Percentiles rank a stretch among this genome's conserved stretches.
phyloP scores from a whole-genome alignment of 1,140 invertebrate genomes.

The Lepidurus packardi region DNA sequence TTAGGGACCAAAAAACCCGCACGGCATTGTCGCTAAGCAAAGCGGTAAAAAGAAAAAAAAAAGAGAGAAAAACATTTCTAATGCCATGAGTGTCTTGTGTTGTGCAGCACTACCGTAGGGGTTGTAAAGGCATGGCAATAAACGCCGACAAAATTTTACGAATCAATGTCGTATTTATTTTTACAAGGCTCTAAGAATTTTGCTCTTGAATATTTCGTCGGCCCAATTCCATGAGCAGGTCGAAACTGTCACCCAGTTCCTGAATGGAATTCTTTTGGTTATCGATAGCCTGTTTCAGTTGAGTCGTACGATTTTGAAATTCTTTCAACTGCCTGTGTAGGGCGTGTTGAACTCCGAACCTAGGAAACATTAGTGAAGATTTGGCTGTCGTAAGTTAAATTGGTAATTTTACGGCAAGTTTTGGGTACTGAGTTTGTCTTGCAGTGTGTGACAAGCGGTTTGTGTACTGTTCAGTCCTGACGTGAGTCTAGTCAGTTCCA shows the following conservation, averaged over 20 bases:
- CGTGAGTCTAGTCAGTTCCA: background rate
- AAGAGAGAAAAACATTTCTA: background rate
- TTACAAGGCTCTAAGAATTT: background rate
- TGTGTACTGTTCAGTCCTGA: background rate
- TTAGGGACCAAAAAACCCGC: conserved; percentile 4
- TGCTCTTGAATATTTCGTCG: background rate
- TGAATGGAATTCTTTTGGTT: background rate
- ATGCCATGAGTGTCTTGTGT: background rate
- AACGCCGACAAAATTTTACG: background rate
- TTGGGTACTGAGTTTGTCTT: background rate
- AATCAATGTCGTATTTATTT: background rate
- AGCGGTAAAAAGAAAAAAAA: background rate
- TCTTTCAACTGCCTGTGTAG: background rate
- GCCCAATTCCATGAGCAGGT: background rate
- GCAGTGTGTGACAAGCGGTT: background rate
- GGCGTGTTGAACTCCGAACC: background rate
- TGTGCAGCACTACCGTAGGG: conserved; percentile 20
- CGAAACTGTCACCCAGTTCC: background rate
- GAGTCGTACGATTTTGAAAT: background rate
- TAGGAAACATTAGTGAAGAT: background rate
- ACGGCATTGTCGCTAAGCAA: background rate
- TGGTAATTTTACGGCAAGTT: background rate
- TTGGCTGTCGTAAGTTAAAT: background rate
- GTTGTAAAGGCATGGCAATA: conserved; percentile 12
- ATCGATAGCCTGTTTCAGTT: background rate